Base-by-base conservation (phyloP, 2,888 invertebrate species). In the Cancer borealis region DNA sequence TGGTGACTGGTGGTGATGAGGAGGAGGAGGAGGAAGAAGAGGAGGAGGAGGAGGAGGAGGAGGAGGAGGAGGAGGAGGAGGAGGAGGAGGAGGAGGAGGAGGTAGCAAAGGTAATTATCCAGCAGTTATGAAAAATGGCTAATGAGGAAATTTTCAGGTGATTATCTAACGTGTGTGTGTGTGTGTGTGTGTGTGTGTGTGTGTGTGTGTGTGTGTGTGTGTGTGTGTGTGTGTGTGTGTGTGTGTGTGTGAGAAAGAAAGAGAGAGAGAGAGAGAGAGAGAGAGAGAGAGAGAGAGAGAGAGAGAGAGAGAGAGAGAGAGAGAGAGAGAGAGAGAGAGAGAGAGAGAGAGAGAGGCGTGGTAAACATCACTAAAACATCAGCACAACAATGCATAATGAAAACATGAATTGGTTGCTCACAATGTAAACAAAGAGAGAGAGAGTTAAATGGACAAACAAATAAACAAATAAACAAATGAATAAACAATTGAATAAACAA, bases 161-260 rank as follows among this genome's bases (percentile, higher is more conserved):
- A 79, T 79, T 79, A 79, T 79, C 26, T 79, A 30, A 30, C 26
- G 14, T 26, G 79, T 79, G 79, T 30, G 79, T 79, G 79, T 79
- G 79, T 79, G 79, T 79, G 79, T 79, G 73, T 73, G 73, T n/a
- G 73, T 66, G 66, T 66, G 21, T 66, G 66, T 66, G 66, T n/a
- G 66, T 66, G 66, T 21, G 66, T n/a, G 66, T 66, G 66, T 54
- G 54, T 54, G 54, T 54, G 54, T 54, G 54, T 54, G 54, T 54
- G 54, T 54, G 54, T 54, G 54, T 54, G 54, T 54, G 54, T 54
- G 54, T 54, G 54, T 54, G 54, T 54, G 54, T n/a, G 54, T 4
- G 54, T 0, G 49, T 0, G 49, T 49, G 3, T 49, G 49, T 49
- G 30, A 79, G 30, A 79, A 10, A 79, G 26, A 79, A 8, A 79